A percentile compares a stretch with the other conserved stretches of the same genome.
Evolutionary conservation across 2,888 invertebrate genomes (phyloP).

Genomic region (Sminthurinus aureus): DNA sequence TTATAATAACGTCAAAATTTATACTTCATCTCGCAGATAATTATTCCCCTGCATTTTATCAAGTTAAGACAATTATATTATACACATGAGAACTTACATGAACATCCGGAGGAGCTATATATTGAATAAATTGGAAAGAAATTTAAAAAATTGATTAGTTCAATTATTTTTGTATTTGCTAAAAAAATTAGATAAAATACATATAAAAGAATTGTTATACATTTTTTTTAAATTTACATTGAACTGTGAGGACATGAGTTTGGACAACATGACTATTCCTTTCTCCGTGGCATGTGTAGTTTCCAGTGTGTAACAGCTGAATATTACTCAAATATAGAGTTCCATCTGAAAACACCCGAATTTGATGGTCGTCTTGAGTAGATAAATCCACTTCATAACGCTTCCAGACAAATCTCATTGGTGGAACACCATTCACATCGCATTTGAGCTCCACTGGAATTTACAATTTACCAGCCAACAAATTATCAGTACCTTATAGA

Average conservation of each 20-base stretch:
- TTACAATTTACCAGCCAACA: no score
- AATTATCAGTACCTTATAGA: constrained; percentile 67
- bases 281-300: constrained; percentile 79
- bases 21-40: no score
- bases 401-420: constrained; percentile 71
- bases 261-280: constrained; percentile 76
- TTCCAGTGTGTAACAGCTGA: constrained; percentile 77
- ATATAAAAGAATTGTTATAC: neutral
- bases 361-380: constrained; percentile 63
- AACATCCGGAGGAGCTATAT: constrained; percentile 75
- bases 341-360: constrained; percentile 77
- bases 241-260: constrained; percentile 76
- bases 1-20: no score
- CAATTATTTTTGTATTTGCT: no score
- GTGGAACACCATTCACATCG: constrained; percentile 75
- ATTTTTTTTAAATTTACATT: constrained; percentile 70
- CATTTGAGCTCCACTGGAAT: constrained; percentile 74
- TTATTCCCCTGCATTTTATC: no score
- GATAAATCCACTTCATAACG: constrained; percentile 60
- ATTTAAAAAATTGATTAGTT: neutral
- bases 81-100: constrained; percentile 64
- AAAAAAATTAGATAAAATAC: no score
- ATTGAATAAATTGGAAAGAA: neutral
- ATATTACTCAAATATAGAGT: constrained; percentile 76
- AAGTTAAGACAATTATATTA: no score